phyloP scores from a whole-genome alignment of 2,113 vertebrate genomes.

The Casuarius casuarius region DNA sequence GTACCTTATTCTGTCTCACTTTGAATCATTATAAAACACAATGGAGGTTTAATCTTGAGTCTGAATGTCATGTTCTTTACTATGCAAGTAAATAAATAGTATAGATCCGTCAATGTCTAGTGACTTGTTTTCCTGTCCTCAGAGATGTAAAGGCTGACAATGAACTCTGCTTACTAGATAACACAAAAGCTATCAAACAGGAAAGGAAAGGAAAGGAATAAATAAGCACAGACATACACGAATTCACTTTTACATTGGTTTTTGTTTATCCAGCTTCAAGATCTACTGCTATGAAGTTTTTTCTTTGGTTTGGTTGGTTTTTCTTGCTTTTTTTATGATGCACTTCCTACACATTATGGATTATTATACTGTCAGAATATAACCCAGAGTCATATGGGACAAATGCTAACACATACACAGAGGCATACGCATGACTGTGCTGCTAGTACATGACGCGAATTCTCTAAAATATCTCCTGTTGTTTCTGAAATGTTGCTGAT shows the following conservation, averaged over 20 bases:
- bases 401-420: not conserved
- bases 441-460: not conserved
- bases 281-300: not conserved
- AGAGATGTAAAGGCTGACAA: not conserved
- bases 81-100: not conserved
- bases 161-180: not conserved
- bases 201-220: not conserved
- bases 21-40: not conserved
- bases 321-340: not conserved
- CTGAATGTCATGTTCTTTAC: not conserved
- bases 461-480: not conserved
- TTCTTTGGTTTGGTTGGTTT: not conserved
- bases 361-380: not conserved
- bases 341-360: not conserved
- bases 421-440: not conserved
- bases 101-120: not conserved
- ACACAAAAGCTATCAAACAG: not conserved
- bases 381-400: not conserved
- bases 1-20: not conserved
- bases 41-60: not conserved
- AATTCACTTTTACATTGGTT: not conserved
- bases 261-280: not conserved
- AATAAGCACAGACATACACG: not conserved
- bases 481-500: not conserved
- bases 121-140: not conserved